phyloP scores from a whole-genome alignment of 1,140 invertebrate species.

The Drosophila asahinai region DNA sequence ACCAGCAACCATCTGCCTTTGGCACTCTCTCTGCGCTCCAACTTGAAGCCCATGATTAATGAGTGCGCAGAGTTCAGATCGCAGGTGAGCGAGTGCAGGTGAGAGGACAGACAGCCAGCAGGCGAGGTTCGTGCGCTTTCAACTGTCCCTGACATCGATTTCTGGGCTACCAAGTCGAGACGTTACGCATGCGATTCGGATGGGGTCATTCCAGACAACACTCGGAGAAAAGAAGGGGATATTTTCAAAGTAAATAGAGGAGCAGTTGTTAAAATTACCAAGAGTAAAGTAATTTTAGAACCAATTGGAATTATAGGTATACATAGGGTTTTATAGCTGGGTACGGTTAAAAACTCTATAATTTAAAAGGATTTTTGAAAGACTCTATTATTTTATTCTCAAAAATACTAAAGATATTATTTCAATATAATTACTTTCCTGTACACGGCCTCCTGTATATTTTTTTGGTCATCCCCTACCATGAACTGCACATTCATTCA shows the following conservation, averaged over 20 bases:
- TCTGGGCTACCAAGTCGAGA: conserved; percentile 22
- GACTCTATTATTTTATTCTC: too few relatives aligned
- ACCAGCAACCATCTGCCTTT: conserved; percentile 28
- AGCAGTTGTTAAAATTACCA: too few relatives aligned
- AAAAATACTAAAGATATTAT: too few relatives aligned
- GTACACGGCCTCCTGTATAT: conserved; percentile 1
- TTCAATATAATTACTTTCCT: too few relatives aligned
- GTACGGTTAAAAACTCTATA: too few relatives aligned
- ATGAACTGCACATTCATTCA: background rate
- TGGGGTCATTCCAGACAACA: conserved; percentile 6
- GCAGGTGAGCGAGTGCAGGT: conserved; percentile 37
- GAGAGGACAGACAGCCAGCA: conserved; percentile 22
- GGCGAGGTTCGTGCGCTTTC: conserved; percentile 37
- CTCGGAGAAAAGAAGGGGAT: background rate
- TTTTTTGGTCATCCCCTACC: background rate
- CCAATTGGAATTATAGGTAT: too few relatives aligned
- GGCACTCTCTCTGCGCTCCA: conserved; percentile 14
- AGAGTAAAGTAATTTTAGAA: too few relatives aligned
- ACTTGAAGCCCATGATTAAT: conserved; percentile 40
- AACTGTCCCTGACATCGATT: conserved; percentile 56
- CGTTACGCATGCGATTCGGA: conserved; percentile 22
- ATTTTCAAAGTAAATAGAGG: background rate
- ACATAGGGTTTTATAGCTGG: too few relatives aligned
- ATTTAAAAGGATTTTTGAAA: too few relatives aligned
- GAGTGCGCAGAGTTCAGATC: conserved; percentile 35